These are phyloP conservation scores for Microdon myrmicae DNA, from an alignment of 2,888 invertebrate genomes.

Conservation along the genomic window DNA sequence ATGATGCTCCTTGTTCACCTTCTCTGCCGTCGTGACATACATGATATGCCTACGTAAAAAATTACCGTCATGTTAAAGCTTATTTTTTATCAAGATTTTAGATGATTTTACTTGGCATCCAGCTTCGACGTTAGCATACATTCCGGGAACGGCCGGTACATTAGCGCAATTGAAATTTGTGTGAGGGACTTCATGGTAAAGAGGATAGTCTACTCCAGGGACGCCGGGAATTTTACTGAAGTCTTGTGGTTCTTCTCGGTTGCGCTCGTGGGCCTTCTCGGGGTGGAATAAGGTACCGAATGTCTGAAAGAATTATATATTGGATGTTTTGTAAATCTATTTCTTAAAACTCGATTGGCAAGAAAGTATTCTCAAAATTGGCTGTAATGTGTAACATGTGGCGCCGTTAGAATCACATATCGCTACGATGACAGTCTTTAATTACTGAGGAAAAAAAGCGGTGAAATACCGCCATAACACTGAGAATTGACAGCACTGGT, in stretches of 20 bases:
- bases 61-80: background rate
- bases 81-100: background rate
- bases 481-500: no score
- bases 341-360: no score
- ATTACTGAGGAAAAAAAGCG: no score
- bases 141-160: conserved; percentile 84
- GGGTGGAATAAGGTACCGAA: conserved; percentile 63
- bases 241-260: conserved; percentile 71
- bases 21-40: conserved; percentile 88
- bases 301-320: conserved; percentile 56
- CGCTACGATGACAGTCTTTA: no score
- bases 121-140: conserved; percentile 91
- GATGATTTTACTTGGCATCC: conserved; percentile 79
- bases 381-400: no score
- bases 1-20: conserved; percentile 83
- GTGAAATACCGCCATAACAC: no score
- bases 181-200: conserved; percentile 80
- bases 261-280: conserved; percentile 25
- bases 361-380: no score
- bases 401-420: no score
- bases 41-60: conserved; percentile 77
- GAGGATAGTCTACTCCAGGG: conserved; percentile 84
- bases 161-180: conserved; percentile 82
- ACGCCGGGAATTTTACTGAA: conserved; percentile 82
- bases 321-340: background rate